A percentile compares a stretch with the other conserved stretches of the same genome.
These are phyloP conservation scores for Drosophila mulleri DNA, from an alignment of 2,888 invertebrate genomes.

Conservation along the genomic window DNA sequence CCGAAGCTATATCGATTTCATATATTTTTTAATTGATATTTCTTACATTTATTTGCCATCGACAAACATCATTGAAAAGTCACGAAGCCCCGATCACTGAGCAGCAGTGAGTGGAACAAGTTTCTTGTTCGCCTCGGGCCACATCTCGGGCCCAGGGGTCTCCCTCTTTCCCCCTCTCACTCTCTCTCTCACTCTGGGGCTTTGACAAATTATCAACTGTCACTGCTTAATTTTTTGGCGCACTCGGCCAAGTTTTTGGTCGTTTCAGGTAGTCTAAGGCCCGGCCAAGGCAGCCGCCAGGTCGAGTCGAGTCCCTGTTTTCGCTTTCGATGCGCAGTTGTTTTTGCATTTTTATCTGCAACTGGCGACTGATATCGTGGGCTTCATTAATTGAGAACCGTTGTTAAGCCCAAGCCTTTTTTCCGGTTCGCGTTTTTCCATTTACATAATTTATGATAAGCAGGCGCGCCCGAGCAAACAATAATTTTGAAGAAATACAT, in stretches of 20 bases:
- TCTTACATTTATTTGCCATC: background rate
- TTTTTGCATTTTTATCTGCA: constrained; percentile 70
- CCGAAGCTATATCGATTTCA: background rate
- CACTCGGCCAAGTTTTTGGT: constrained; percentile 64
- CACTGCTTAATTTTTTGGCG: constrained; percentile 81
- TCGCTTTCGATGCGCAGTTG: constrained; percentile 61
- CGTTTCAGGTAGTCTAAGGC: constrained; percentile 56
- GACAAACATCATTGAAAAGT: constrained; percentile 30
- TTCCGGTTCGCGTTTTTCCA: constrained; percentile 80
- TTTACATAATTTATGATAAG: constrained; percentile 85
- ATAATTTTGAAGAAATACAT: constrained; percentile 84
- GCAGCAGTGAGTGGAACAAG: constrained; percentile 58
- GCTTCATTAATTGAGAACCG: constrained; percentile 84
- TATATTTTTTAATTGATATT: constrained; percentile 5
- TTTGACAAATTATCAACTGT: constrained; percentile 85
- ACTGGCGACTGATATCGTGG: constrained; percentile 78
- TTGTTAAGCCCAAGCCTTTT: constrained; percentile 81
- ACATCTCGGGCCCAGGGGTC: constrained; percentile 19
- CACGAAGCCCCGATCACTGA: constrained; percentile 1
- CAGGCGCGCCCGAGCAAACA: constrained; percentile 83
- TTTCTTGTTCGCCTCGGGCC: constrained; percentile 37
- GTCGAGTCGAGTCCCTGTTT: constrained; percentile 33
- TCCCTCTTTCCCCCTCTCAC: background rate
- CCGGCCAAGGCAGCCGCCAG: constrained; percentile 2
- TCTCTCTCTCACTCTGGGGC: constrained; percentile 41